These are phyloP conservation scores for Acromyrmex heyeri DNA, from an alignment of 1,140 invertebrate species.

Conservation along the genomic window DNA sequence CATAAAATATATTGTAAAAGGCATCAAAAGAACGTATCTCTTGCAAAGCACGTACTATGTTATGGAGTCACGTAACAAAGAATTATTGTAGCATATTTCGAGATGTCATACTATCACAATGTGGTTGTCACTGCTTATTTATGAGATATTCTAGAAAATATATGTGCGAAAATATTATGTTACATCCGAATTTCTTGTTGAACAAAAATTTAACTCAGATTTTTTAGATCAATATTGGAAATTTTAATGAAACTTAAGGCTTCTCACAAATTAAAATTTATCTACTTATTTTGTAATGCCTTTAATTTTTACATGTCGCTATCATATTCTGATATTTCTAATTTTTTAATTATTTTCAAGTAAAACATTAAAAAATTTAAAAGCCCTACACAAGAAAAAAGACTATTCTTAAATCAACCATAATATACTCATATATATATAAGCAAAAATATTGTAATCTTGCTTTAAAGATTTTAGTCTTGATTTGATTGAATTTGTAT, in stretches of 20 bases:
- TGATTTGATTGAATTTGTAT: too few species aligned
- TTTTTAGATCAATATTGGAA: neutral
- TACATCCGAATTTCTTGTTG: neutral
- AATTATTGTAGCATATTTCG: constrained; percentile 20
- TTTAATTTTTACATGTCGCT: neutral
- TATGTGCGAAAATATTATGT: neutral
- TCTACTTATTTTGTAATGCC: neutral
- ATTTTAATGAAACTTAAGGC: neutral
- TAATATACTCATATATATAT: too few species aligned
- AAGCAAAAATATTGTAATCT: too few species aligned
- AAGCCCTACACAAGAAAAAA: too few species aligned
- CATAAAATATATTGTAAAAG: neutral
- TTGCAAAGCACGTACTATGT: neutral
- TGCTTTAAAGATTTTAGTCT: too few species aligned
- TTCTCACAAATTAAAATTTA: neutral
- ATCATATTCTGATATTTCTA: neutral
- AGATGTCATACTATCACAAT: constrained; percentile 26
- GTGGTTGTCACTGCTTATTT: neutral
- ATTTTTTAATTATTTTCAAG: too few species aligned
- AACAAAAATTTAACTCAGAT: neutral
- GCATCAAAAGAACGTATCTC: neutral
- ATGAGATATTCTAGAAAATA: neutral
- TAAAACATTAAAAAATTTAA: too few species aligned
- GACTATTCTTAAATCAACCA: too few species aligned
- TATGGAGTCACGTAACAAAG: constrained; percentile 29